These are phyloP conservation scores for Hydrolagus colliei DNA, from an alignment of 2,797 vertebrate genomes.

Conservation along the genomic window DNA sequence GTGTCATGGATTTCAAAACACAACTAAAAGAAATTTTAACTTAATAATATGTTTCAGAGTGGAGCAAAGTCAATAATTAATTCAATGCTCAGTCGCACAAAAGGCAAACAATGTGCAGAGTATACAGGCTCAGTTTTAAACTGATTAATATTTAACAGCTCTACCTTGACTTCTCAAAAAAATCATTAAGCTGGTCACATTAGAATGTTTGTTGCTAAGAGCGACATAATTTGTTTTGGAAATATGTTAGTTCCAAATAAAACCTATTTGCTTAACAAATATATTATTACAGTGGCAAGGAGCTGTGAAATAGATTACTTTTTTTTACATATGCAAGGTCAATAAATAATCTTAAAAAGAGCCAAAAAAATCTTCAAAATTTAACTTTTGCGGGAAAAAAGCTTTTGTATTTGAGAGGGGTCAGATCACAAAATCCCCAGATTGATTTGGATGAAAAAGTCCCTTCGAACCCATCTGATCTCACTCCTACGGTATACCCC, in stretches of 20 bases:
- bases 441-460: too few species aligned
- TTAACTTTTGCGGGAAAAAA: too few species aligned
- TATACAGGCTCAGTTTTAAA: background rate
- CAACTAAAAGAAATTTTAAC: background rate
- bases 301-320: background rate
- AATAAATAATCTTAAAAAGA: background rate
- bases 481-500: too few species aligned
- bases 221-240: background rate
- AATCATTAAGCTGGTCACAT: background rate
- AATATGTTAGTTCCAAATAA: background rate
- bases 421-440: too few species aligned
- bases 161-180: background rate
- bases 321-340: background rate
- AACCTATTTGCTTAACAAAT: background rate
- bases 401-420: too few species aligned
- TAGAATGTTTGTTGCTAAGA: background rate
- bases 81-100: too few species aligned
- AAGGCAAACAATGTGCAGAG: background rate
- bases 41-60: background rate
- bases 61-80: background rate
- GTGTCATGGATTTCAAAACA: background rate
- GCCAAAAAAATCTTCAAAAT: background rate
- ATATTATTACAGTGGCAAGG: background rate
- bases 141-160: background rate
- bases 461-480: too few species aligned